Evolutionary conservation across 2,888 invertebrate genomes (phyloP).

Genomic region (Chromoteleia sp.): DNA sequence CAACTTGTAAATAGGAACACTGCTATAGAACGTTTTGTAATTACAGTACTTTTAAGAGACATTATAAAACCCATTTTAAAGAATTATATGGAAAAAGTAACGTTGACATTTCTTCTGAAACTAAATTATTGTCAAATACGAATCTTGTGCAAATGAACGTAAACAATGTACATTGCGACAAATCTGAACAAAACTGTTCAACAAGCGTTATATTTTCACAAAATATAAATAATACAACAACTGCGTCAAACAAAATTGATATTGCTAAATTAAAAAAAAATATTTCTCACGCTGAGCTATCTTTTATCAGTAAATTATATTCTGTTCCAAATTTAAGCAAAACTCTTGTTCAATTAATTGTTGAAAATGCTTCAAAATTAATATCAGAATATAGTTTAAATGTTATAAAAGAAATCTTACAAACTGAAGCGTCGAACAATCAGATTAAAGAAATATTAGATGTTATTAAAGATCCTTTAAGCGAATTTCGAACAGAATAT

Average conservation of each 20-base stretch:
- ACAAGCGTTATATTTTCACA: not conserved
- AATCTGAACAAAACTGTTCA: not conserved
- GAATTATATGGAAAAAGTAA: not conserved
- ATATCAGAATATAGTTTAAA: slow-evolving; percentile 1
- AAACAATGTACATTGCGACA: not conserved
- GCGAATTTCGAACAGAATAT: slow-evolving; percentile 39
- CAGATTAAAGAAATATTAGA: slow-evolving; percentile 21
- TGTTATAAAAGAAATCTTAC: slow-evolving; percentile 7
- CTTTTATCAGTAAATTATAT: slow-evolving; percentile 45
- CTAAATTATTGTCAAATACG: not conserved
- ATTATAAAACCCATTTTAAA: slow-evolving; percentile 36
- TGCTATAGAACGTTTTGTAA: slow-evolving; percentile 28
- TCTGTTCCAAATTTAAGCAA: slow-evolving; percentile 35
- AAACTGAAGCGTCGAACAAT: not conserved
- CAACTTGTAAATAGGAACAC: slow-evolving; percentile 30
- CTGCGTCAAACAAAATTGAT: not conserved
- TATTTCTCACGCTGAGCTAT: slow-evolving; percentile 8
- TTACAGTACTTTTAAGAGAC: slow-evolving; percentile 23
- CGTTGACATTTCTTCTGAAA: not conserved
- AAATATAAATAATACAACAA: not conserved
- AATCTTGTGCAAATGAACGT: not conserved
- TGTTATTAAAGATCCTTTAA: slow-evolving; percentile 26
- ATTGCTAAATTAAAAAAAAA: not conserved
- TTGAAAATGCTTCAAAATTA: slow-evolving; percentile 27
- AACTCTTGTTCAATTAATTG: slow-evolving; percentile 35